Conservation (phyloP, 1,140 invertebrate species). For the Piezodorus guildinii region DNA sequence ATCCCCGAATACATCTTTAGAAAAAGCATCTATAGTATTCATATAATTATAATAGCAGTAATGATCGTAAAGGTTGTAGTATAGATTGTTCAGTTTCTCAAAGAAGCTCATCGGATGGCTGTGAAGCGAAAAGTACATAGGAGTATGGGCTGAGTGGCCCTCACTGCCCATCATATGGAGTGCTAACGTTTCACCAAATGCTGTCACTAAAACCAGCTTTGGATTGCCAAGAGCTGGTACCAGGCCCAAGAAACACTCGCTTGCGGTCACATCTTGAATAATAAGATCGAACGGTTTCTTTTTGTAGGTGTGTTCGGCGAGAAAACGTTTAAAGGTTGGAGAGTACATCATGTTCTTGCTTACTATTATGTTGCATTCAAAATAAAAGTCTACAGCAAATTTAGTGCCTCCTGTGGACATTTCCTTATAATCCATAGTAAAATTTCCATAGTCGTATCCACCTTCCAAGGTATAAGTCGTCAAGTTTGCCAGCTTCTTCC, state of each 20-base stretch:
- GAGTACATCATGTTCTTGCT: not conserved
- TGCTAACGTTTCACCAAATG: slow-evolving; percentile 21
- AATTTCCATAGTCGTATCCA: not conserved
- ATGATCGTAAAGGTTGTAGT: not conserved
- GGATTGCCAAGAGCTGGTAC: slow-evolving; percentile 34
- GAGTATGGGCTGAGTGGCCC: slow-evolving; percentile 37
- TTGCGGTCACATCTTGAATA: not conserved
- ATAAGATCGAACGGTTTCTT: not conserved
- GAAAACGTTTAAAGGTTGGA: not conserved
- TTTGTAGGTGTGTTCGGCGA: not conserved
- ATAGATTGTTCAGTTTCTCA: slow-evolving; percentile 40
- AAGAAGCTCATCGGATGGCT: slow-evolving; percentile 41
- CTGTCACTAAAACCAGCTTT: slow-evolving; percentile 33
- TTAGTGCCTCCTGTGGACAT: not conserved
- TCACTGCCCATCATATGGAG: slow-evolving; percentile 20
- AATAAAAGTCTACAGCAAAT: not conserved
- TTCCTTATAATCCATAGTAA: not conserved
- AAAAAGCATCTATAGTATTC: slow-evolving; percentile 30
- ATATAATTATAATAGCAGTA: not conserved
- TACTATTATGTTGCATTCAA: not conserved
- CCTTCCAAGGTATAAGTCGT: not conserved
- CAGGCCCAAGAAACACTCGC: slow-evolving; percentile 27
- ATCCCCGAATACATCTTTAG: slow-evolving; percentile 36
- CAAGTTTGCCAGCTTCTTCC: not conserved
- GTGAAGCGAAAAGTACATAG: slow-evolving; percentile 38